phyloP scores from a whole-genome alignment of 1,140 invertebrate genomes.

The Trichonephila clavipes region DNA sequence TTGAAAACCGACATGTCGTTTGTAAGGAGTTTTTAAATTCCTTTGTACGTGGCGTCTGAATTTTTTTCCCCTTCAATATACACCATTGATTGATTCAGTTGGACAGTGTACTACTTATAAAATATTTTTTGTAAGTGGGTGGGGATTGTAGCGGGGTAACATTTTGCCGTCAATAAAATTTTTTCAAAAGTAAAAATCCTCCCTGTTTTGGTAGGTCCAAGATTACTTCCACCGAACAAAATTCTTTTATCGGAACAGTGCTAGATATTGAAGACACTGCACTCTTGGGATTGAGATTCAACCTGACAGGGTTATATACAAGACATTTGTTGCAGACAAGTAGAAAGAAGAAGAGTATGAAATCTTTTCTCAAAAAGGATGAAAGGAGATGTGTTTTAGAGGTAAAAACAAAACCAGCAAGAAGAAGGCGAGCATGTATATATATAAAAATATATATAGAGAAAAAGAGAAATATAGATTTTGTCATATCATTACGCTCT shows the following conservation, averaged over 20 bases:
- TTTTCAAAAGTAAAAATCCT: conserved; percentile 38
- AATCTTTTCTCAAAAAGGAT: conserved; percentile 14
- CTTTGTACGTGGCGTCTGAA: not conserved
- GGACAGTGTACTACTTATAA: conserved; percentile 46
- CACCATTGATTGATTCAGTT: conserved; percentile 40
- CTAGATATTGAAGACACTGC: conserved; percentile 54
- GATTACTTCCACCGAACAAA: conserved; percentile 9
- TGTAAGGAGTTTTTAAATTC: not conserved
- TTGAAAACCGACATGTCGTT: not conserved
- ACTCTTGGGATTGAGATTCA: conserved; percentile 60
- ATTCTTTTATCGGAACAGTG: conserved; percentile 39
- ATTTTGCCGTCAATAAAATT: conserved; percentile 54
- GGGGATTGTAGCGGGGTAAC: conserved; percentile 40
- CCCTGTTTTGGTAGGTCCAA: conserved; percentile 42
- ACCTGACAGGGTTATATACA: conserved; percentile 62
- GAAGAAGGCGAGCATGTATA: too few species aligned
- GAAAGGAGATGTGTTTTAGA: conserved; percentile 28
- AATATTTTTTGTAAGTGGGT: conserved; percentile 57
- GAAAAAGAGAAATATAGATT: not conserved
- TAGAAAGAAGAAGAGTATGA: conserved; percentile 7
- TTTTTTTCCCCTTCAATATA: not conserved
- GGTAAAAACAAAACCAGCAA: not conserved
- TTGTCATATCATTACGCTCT: conserved; percentile 16
- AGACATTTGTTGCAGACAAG: conserved; percentile 39
- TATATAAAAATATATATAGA: not conserved